Base-by-base conservation (phyloP, 1,140 invertebrate species). In the Drosophila sproati region DNA sequence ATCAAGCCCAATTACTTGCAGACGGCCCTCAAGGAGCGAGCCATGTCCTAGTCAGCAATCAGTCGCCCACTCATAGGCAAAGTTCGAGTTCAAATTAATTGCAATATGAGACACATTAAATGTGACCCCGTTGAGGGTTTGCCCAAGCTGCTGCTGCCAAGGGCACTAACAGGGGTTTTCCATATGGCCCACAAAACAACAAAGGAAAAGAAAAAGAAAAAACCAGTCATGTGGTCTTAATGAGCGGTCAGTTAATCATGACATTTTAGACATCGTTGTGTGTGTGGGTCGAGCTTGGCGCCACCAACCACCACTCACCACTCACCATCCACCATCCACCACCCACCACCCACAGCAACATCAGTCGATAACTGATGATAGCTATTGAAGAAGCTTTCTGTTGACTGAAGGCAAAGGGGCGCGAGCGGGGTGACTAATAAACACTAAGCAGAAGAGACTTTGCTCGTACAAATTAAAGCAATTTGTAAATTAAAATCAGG, bases 211-310 rank as follows among this genome's bases (percentile, higher is more conserved):
- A 4, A 5, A 2, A 50, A 50, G 20, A 35, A 12, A 37, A 48
- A 75, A 41, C 71, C 48, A 79, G 72, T 78, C 77, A 77, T 82
- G 63, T 80, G 82, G 68, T 57, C 55, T 67, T 87, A 88, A 87
- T 87, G 82, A 88, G 83, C 59, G 83, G 83, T 77, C 83, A 87
- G 80, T 87, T 87, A 82, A 88, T 87, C 82, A 87, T 86, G 71
- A 78, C 59, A 81, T 81, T 81, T 57, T 54, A 80, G 59, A 61
- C 60, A 7, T n/a, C 60, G n/a, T n/a, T 35, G 39, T 10, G 39
- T 12, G 31, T 45, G 39, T 55, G 37, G 4, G 28, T 34, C 29
- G 32, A 52, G 50, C 3, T 43, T 43, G 39, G 39, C 39, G 39
- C 39, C 39, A 43, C 39, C 39, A 8, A 4, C 39, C 4, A 8